Conservation (phyloP, 2,797 vertebrate genomes). For the Avahi laniger region DNA sequence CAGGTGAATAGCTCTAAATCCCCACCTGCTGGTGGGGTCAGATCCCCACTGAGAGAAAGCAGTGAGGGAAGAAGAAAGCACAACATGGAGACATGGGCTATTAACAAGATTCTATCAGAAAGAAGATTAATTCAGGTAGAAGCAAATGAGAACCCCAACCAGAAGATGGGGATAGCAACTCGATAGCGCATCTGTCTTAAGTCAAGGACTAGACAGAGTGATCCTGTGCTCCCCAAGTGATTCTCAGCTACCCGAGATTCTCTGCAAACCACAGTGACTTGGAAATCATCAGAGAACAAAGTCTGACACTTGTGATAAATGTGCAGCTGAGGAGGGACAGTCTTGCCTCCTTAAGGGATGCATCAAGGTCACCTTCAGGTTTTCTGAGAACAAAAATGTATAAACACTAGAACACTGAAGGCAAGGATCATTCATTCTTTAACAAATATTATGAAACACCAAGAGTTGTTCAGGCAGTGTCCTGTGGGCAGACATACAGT, state of each 20-base stretch:
- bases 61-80: rapidly evolving
- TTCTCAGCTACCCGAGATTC: background rate
- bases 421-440: background rate
- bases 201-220: background rate
- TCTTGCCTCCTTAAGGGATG: background rate
- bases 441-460: background rate
- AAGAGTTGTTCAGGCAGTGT: background rate
- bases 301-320: background rate
- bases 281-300: background rate
- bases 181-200: background rate
- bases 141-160: background rate
- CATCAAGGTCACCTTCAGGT: background rate
- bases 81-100: background rate
- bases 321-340: background rate
- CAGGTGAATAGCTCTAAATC: background rate
- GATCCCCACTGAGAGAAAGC: background rate
- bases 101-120: background rate
- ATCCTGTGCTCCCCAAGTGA: background rate
- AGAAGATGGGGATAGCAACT: background rate
- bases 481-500: background rate
- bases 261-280: background rate
- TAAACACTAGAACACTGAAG: background rate
- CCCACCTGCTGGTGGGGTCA: background rate
- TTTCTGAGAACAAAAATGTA: background rate
- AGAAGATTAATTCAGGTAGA: background rate